These are phyloP conservation scores for Pelvicachromis taeniatus DNA, from an alignment of 2,113 vertebrate genomes.

Conservation along the genomic window DNA sequence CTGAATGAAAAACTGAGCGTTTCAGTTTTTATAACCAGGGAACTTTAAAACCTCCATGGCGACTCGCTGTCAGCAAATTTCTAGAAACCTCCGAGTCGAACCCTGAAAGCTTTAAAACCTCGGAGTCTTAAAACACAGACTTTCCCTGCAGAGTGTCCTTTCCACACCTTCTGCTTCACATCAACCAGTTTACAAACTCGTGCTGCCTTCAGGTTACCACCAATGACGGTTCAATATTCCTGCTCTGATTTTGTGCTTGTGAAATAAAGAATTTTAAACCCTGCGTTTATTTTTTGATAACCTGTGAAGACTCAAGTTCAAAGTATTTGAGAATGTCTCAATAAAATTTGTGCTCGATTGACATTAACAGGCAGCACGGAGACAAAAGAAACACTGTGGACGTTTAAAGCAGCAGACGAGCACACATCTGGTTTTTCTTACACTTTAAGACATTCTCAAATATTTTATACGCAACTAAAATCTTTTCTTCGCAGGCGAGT, in stretches of 20 bases:
- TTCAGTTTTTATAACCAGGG: background rate
- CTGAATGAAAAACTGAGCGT: background rate
- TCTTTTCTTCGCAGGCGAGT: background rate
- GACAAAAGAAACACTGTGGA: background rate
- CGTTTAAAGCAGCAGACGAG: background rate
- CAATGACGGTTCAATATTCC: background rate
- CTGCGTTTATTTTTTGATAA: rapidly evolving
- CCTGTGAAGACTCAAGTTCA: background rate
- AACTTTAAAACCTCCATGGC: background rate
- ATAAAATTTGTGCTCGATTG: background rate
- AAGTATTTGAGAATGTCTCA: background rate
- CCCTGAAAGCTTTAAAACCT: background rate
- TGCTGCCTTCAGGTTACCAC: background rate
- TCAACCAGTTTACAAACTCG: rapidly evolving
- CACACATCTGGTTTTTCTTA: background rate
- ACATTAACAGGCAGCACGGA: background rate
- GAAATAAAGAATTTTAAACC: background rate
- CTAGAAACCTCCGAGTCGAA: background rate
- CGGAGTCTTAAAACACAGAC: background rate
- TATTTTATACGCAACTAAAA: background rate
- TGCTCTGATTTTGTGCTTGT: background rate
- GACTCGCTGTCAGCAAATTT: background rate
- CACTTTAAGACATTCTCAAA: background rate
- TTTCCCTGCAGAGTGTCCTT: background rate
- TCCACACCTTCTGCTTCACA: background rate